Percentiles rank a stretch among this genome's conserved stretches.
phyloP scores from a whole-genome alignment of 2,113 vertebrate species.

The Arizona elegans region DNA sequence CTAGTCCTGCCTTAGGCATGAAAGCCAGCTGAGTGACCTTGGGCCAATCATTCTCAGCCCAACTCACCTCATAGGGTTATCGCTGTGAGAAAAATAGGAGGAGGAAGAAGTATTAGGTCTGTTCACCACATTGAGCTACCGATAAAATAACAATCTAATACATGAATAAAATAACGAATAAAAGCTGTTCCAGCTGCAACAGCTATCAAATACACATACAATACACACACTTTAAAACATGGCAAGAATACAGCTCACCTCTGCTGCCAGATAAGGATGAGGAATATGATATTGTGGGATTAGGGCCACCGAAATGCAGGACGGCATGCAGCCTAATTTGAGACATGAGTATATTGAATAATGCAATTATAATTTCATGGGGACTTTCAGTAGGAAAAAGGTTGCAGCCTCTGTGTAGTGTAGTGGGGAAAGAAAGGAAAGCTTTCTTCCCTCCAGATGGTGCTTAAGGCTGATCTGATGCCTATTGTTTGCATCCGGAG shows the following conservation, averaged over 20 bases:
- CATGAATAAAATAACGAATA: neutral
- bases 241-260: neutral
- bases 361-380: slow-evolving; percentile 2
- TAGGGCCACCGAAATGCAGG: neutral
- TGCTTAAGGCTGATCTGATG: slow-evolving; percentile 20
- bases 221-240: neutral
- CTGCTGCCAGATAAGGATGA: too few species aligned
- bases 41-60: neutral
- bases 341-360: slow-evolving; percentile 4
- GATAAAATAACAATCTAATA: neutral
- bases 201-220: neutral
- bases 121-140: neutral
- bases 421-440: slow-evolving; percentile 14
- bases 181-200: neutral
- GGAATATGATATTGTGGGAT: neutral
- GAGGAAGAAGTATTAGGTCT: neutral
- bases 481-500: slow-evolving; percentile 5
- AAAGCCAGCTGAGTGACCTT: neutral
- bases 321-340: neutral
- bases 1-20: neutral
- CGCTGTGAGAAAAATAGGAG: neutral
- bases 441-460: slow-evolving; percentile 22
- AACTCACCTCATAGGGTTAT: neutral
- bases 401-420: neutral
- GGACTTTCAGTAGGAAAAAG: slow-evolving; percentile 17